A percentile compares a stretch with the other conserved stretches of the same genome.
These are phyloP conservation scores for Plutella xylostella DNA, from an alignment of 2,888 invertebrate genomes.

Conservation along the genomic window DNA sequence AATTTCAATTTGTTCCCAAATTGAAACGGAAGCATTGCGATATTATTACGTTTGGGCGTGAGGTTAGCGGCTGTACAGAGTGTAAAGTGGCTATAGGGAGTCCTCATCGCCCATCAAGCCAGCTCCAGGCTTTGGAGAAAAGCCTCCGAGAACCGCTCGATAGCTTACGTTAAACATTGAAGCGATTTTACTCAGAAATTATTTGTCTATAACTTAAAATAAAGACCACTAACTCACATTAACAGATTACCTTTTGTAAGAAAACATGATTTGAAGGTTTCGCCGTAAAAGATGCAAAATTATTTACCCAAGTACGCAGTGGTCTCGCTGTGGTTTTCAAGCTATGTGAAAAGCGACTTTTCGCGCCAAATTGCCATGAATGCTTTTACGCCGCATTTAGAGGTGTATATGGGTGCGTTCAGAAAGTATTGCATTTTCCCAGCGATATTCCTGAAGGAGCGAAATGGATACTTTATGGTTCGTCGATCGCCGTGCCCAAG, in stretches of 20 bases:
- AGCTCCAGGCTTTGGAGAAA: slow-evolving; percentile 61
- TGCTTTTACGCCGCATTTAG: slow-evolving; percentile 60
- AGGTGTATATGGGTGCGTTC: slow-evolving; percentile 35
- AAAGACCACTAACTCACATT: too few relatives aligned
- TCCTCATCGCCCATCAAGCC: slow-evolving; percentile 65
- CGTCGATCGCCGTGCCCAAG: slow-evolving; percentile 23
- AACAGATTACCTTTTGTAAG: too few relatives aligned
- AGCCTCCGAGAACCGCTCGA: slow-evolving; percentile 62
- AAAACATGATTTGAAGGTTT: too few relatives aligned
- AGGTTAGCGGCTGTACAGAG: slow-evolving; percentile 65
- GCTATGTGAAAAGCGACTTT: slow-evolving; percentile 10
- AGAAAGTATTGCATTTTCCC: slow-evolving; percentile 31
- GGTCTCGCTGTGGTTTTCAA: not conserved
- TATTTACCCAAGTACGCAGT: too few relatives aligned
- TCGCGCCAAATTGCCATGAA: slow-evolving; percentile 36
- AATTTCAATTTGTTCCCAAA: slow-evolving; percentile 71
- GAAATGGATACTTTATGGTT: slow-evolving; percentile 42
- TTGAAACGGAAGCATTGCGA: slow-evolving; percentile 67
- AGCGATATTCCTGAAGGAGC: slow-evolving; percentile 28
- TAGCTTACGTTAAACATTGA: too few relatives aligned
- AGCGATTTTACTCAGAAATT: too few relatives aligned
- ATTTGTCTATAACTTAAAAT: too few relatives aligned
- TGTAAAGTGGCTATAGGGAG: slow-evolving; percentile 65
- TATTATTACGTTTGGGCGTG: slow-evolving; percentile 65
- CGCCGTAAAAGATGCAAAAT: too few relatives aligned